A percentile compares a stretch with the other conserved stretches of the same genome.
Evolutionary conservation across 1,140 invertebrate species (phyloP).

Genomic region (Hirudo medicinalis): DNA sequence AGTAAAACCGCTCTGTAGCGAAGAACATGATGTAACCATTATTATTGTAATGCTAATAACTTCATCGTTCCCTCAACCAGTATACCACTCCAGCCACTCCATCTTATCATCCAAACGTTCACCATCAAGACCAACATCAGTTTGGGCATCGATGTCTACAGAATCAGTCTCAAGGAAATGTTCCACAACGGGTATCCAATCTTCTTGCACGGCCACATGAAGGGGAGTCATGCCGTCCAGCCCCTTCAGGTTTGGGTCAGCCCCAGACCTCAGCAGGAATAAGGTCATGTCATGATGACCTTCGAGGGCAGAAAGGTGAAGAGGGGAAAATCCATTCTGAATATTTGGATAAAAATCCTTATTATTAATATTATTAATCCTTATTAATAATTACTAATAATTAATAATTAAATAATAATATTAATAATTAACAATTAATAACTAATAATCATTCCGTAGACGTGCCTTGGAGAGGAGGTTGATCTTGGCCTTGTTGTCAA

Average conservation of each 20-base stretch:
- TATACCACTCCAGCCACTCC: no score
- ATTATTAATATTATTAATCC: no score
- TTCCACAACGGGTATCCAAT: constrained; percentile 87
- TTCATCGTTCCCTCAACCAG: no score
- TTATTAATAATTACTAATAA: no score
- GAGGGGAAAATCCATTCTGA: constrained; percentile 68
- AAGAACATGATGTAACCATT: no score
- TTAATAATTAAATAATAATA: no score
- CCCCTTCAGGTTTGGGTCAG: constrained; percentile 70
- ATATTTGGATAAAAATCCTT: not conserved
- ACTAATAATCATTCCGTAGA: no score
- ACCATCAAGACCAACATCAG: constrained; percentile 17
- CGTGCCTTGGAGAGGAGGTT: constrained; percentile 62
- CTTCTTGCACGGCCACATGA: constrained; percentile 96
- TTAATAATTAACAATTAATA: no score
- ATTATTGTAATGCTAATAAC: no score
- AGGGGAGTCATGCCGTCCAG: constrained; percentile 90
- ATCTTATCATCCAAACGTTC: no score
- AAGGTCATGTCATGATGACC: constrained; percentile 84
- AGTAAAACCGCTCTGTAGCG: constrained; percentile 78
- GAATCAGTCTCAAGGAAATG: constrained; percentile 67
- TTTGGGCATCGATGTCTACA: constrained; percentile 42
- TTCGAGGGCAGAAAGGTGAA: constrained; percentile 87
- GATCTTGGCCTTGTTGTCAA: constrained; percentile 75
- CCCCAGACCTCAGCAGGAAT: constrained; percentile 72